Percentiles rank a stretch among this genome's conserved stretches.
phyloP scores from a whole-genome alignment of 2,797 vertebrate species.

The Chloroceryle amazona region DNA sequence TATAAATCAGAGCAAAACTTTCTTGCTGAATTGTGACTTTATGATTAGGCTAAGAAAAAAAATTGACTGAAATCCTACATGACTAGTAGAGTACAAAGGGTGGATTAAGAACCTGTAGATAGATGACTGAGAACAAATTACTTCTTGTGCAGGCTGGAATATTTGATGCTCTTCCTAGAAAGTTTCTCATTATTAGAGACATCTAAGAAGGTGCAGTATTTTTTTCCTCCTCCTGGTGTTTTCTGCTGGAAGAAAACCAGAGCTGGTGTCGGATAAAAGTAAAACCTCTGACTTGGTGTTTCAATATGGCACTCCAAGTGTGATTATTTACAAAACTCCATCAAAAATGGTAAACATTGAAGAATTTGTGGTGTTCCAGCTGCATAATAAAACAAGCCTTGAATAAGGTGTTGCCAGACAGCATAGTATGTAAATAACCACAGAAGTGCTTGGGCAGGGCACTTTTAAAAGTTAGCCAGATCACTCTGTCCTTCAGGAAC shows the following conservation, averaged over 20 bases:
- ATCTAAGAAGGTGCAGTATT: neutral
- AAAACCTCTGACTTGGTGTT: neutral
- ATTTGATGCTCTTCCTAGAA: conserved; percentile 21
- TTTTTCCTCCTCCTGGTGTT: neutral
- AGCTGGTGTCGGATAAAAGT: neutral
- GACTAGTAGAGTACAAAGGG: neutral
- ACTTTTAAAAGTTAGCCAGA: neutral
- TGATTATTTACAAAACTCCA: neutral
- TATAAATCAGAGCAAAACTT: neutral
- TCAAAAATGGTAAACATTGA: neutral
- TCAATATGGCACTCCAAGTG: neutral
- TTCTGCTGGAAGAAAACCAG: neutral
- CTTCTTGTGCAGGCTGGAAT: neutral
- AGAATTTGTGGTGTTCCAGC: neutral
- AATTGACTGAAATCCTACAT: neutral
- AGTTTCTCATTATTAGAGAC: neutral
- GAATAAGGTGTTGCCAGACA: neutral
- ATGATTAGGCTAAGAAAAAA: neutral
- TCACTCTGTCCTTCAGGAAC: neutral
- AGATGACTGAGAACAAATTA: neutral
- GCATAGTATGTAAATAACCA: neutral
- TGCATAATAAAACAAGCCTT: neutral
- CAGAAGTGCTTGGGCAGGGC: neutral
- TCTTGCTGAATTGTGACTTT: neutral
- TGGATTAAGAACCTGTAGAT: neutral